Conservation (phyloP, 2,797 vertebrate genomes). For the Oophaga sylvatica region DNA sequence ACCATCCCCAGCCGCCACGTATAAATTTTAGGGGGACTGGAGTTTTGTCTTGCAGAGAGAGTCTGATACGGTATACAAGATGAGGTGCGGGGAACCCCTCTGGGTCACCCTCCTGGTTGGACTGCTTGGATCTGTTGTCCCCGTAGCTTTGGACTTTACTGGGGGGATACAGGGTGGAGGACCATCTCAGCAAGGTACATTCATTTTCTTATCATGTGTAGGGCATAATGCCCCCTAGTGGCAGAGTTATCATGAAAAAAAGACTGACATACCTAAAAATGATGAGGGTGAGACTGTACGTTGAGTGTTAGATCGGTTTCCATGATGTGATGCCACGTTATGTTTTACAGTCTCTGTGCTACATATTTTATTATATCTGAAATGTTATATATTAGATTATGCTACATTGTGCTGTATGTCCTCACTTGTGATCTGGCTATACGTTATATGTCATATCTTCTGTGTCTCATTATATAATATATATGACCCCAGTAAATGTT, state of each 20-base stretch:
- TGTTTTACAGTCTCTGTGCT: too few relatives aligned
- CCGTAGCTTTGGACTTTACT: slow-evolving; percentile 18
- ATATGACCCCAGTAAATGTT: too few relatives aligned
- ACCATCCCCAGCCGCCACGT: slow-evolving; percentile 21
- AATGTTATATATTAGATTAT: too few relatives aligned
- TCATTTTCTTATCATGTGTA: not conserved
- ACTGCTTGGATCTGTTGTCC: slow-evolving; percentile 22
- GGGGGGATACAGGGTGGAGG: not conserved
- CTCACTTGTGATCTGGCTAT: too few relatives aligned
- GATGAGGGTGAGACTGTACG: too few relatives aligned
- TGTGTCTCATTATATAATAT: too few relatives aligned
- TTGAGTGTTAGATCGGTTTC: too few relatives aligned
- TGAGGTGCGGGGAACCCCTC: slow-evolving; percentile 42
- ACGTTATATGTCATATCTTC: too few relatives aligned
- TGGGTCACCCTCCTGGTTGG: slow-evolving; percentile 36
- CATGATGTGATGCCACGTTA: too few relatives aligned
- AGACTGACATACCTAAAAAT: not conserved
- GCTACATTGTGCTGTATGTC: too few relatives aligned
- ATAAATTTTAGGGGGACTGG: slow-evolving; percentile 56
- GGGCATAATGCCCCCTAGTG: not conserved
- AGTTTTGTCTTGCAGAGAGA: slow-evolving; percentile 1
- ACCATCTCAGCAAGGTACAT: slow-evolving; percentile 25
- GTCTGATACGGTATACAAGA: slow-evolving; percentile 3
- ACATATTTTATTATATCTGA: too few relatives aligned
- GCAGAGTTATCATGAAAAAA: not conserved